These are phyloP conservation scores for Channa striata DNA, from an alignment of 2,797 vertebrate genomes.

Conservation along the genomic window DNA sequence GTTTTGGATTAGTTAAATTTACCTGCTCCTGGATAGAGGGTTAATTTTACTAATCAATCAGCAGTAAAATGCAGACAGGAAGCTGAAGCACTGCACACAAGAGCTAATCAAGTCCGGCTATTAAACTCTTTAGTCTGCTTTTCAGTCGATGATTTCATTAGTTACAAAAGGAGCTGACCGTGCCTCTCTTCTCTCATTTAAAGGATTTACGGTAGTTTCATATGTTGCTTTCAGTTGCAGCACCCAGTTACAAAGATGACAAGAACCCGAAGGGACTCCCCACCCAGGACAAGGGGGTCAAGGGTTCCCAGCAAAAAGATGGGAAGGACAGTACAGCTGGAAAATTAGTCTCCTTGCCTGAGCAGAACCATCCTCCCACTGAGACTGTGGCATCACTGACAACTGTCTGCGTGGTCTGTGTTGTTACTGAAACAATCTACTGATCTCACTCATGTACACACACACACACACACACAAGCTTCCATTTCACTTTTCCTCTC, in stretches of 20 bases:
- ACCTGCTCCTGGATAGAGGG: neutral
- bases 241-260: constrained; percentile 20
- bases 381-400: constrained; percentile 73
- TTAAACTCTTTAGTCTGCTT: constrained; percentile 9
- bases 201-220: neutral
- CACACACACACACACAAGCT: constrained; percentile 6
- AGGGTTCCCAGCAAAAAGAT: constrained; percentile 24
- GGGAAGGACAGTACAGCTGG: constrained; percentile 23
- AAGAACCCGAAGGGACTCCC: constrained; percentile 22
- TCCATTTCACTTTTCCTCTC: constrained; percentile 54
- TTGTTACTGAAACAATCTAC: constrained; percentile 58
- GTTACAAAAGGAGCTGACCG: constrained; percentile 6
- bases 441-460: constrained; percentile 41
- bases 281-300: constrained; percentile 31
- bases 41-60: neutral
- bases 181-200: constrained; percentile 8
- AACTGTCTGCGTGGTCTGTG: constrained; percentile 64
- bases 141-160: constrained; percentile 6
- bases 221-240: constrained; percentile 39
- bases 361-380: constrained; percentile 57
- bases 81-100: constrained; percentile 2
- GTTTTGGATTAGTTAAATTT: neutral
- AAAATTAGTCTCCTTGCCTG: constrained; percentile 42
- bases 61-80: neutral
- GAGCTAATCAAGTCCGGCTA: constrained; percentile 8